A percentile compares a stretch with the other conserved stretches of the same genome.
phyloP scores from a whole-genome alignment of 2,113 vertebrate species.

The Microcebus griseorufus region DNA sequence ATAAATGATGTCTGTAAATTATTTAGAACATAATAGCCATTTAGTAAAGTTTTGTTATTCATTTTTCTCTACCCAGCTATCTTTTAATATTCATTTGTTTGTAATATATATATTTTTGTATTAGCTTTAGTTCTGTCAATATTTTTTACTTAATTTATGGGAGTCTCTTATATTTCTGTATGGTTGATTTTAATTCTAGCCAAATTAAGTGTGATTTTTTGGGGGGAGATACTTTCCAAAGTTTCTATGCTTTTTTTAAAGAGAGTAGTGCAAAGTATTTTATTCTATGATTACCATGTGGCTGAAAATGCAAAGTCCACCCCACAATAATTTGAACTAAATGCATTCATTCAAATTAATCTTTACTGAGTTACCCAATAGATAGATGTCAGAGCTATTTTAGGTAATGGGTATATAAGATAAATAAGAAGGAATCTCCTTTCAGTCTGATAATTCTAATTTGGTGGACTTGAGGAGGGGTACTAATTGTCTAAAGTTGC shows the following conservation, averaged over 20 bases:
- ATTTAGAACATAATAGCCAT: background rate
- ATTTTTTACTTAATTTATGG: background rate
- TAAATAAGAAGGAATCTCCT: background rate
- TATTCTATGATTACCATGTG: background rate
- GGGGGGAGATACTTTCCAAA: background rate
- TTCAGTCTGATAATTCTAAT: background rate
- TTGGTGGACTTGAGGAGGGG: background rate
- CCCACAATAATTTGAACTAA: conserved; percentile 12
- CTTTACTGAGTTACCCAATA: background rate
- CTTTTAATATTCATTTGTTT: background rate
- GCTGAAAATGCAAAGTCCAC: background rate
- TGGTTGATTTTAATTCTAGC: background rate
- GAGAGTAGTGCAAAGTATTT: background rate
- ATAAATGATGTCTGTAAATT: background rate
- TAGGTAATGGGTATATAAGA: background rate
- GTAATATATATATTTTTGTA: background rate
- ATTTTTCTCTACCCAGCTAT: background rate
- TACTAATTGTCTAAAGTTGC: background rate
- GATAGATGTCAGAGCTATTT: background rate
- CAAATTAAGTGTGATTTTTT: background rate
- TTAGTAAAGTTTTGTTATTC: background rate
- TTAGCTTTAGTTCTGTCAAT: background rate
- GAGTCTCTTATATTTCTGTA: background rate
- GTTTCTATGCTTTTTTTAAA: background rate
- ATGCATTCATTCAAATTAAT: conserved; percentile 18